A percentile compares a stretch with the other conserved stretches of the same genome.
Conservation (phyloP, 2,888 invertebrate species). For the Lutraria lutraria region DNA sequence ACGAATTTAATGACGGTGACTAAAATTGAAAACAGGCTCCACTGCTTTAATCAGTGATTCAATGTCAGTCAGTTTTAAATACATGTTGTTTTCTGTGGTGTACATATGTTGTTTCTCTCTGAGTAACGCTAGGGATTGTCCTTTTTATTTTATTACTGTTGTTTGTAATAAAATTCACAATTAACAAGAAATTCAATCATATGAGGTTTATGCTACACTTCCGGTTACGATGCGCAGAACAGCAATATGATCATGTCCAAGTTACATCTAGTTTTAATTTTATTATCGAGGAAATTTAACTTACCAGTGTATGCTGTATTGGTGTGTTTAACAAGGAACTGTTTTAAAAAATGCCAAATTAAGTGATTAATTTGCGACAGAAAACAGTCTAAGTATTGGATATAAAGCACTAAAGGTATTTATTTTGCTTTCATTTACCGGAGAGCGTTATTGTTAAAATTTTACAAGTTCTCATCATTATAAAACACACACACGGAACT, state of each 20-base stretch:
- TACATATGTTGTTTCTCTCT: background rate
- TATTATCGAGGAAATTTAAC: background rate
- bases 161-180: conserved; percentile 12
- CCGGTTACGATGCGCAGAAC: background rate
- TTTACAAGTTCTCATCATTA: background rate
- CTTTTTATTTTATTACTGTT: background rate
- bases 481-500: too few species aligned
- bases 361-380: background rate
- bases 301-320: background rate
- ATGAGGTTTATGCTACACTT: background rate
- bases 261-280: background rate
- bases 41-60: too few species aligned
- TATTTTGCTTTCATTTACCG: background rate
- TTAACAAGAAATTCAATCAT: background rate
- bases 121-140: background rate
- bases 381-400: background rate
- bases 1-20: too few species aligned
- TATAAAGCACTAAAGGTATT: background rate
- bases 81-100: too few species aligned
- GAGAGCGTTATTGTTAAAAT: background rate
- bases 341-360: too few species aligned
- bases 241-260: background rate
- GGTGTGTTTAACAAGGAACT: too few species aligned
- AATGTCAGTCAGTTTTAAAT: too few species aligned
- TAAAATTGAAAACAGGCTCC: too few species aligned